These are phyloP conservation scores for Slavum lentiscoides DNA, from an alignment of 2,888 invertebrate genomes.

Conservation along the genomic window DNA sequence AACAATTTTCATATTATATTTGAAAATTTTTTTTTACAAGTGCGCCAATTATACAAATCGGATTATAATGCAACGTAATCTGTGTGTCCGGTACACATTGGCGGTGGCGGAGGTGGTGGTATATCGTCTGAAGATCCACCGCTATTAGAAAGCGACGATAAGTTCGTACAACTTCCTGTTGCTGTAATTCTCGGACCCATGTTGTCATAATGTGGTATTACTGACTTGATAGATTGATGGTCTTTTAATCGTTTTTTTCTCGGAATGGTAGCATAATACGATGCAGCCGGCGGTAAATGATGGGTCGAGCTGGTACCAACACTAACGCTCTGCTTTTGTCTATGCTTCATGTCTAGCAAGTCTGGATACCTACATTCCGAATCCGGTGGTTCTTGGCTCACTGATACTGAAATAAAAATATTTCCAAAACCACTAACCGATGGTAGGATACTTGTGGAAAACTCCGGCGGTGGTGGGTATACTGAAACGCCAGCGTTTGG, in stretches of 20 bases:
- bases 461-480: conserved; percentile 66
- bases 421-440: conserved; percentile 70
- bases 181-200: conserved; percentile 88
- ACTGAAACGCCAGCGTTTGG: conserved; percentile 57
- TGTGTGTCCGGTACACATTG: conserved; percentile 64
- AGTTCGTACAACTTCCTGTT: conserved; percentile 84
- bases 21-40: not conserved
- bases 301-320: conserved; percentile 58
- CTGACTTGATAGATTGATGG: conserved; percentile 56
- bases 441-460: conserved; percentile 63
- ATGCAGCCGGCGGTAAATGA: conserved; percentile 57
- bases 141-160: conserved; percentile 68
- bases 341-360: conserved; percentile 70
- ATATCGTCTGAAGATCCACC: conserved; percentile 57
- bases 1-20: not conserved
- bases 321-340: conserved; percentile 61
- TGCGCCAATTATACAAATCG: not conserved
- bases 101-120: conserved; percentile 66
- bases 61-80: conserved; percentile 60
- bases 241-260: conserved; percentile 61
- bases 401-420: conserved; percentile 82
- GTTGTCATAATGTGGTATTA: conserved; percentile 77
- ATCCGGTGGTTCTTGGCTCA: conserved; percentile 71
- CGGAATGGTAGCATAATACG: conserved; percentile 63
- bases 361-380: conserved; percentile 71